phyloP scores from a whole-genome alignment of 2,888 invertebrate genomes.

The Lithophane ornitopus region DNA sequence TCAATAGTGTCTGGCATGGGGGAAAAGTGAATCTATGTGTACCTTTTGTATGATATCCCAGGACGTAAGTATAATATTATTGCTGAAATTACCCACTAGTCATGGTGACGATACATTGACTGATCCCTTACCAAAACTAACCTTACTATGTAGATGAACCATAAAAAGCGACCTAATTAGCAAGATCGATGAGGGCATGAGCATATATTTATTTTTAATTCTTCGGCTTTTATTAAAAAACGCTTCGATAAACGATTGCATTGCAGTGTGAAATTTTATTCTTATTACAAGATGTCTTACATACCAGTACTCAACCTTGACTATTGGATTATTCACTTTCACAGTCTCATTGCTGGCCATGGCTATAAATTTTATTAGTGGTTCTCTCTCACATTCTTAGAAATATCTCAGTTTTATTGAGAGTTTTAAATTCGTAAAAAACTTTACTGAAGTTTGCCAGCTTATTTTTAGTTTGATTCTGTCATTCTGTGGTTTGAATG shows the following conservation, averaged over 20 bases:
- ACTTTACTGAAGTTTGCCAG: neutral
- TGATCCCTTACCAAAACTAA: neutral
- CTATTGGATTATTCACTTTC: slow-evolving; percentile 72
- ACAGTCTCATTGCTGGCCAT: slow-evolving; percentile 56
- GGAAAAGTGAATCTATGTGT: neutral
- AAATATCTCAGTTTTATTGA: neutral
- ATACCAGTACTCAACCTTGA: slow-evolving; percentile 92
- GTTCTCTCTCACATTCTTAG: neutral
- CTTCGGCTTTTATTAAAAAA: neutral
- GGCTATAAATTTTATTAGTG: neutral
- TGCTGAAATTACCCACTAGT: neutral
- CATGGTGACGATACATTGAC: neutral
- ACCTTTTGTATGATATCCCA: neutral
- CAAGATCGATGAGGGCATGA: neutral
- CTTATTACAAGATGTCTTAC: slow-evolving; percentile 6
- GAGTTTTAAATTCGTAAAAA: neutral
- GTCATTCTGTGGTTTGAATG: no score
- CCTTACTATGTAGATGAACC: neutral
- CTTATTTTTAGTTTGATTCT: no score
- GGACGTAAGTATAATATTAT: neutral
- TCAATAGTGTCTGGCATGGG: neutral
- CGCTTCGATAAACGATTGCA: neutral
- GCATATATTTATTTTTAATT: neutral
- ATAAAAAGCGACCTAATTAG: neutral
- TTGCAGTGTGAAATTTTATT: neutral